Conservation (phyloP, 1,140 invertebrate genomes). For the Zaprionus nigranus region DNA sequence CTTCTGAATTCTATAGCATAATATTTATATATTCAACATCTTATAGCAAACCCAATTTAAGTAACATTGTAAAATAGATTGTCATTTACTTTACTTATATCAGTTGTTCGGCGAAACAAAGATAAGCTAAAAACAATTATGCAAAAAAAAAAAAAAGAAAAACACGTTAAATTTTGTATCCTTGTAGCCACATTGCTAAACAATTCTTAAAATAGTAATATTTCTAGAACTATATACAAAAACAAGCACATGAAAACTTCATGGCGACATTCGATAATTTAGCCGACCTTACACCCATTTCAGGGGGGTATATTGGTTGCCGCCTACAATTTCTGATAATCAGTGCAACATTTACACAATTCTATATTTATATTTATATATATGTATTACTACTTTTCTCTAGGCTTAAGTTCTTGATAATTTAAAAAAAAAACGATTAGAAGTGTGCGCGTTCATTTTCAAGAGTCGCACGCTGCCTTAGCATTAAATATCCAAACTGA, state of each 20-base stretch:
- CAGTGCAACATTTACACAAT: constrained; percentile 68
- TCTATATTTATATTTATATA: constrained; percentile 43
- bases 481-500: constrained; percentile 55
- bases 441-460: constrained; percentile 49
- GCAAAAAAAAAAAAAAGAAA: constrained; percentile 18
- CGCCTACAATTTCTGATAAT: constrained; percentile 66
- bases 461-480: constrained; percentile 54
- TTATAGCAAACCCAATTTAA: constrained; percentile 53
- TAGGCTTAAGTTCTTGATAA: constrained; percentile 73
- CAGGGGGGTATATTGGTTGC: constrained; percentile 39
- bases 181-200: constrained; percentile 35
- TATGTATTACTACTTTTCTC: constrained; percentile 71
- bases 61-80: constrained; percentile 64
- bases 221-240: constrained; percentile 55
- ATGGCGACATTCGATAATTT: constrained; percentile 46
- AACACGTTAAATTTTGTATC: constrained; percentile 38
- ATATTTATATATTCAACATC: constrained; percentile 61
- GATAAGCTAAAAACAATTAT: constrained; percentile 23
- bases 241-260: constrained; percentile 40
- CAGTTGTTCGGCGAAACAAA: constrained; percentile 26
- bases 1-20: constrained; percentile 53
- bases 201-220: constrained; percentile 32
- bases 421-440: constrained; percentile 54
- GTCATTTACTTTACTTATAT: constrained; percentile 18
- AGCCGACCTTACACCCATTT: not conserved